Base-by-base conservation (phyloP, 2,113 vertebrate genomes). In the Etia nguti region DNA sequence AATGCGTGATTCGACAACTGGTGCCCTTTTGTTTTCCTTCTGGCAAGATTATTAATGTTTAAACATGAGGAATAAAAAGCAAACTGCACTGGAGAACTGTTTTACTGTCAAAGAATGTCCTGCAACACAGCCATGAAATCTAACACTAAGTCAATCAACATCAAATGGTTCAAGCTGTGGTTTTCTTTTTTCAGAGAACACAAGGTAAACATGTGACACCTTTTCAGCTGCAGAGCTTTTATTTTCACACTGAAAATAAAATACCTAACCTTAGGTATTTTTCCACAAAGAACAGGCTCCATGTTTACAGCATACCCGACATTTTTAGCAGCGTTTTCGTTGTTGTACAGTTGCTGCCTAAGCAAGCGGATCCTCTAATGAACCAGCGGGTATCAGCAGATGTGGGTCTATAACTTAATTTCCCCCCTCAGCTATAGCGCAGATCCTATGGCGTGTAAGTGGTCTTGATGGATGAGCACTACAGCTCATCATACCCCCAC, bases 391-490 rank as follows among this genome's bases (percentile, higher is more conserved):
- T 96, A 96, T 94, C 95, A 95, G 94, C 95, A 95, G 96, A 94
- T 91, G 93, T 94, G 94, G 94, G 94, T 89, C 94, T 94, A 89
- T 95, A 97, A 97, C 95, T 84, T 89, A 91, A 97, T 96, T 96
- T 95, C 81, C 85, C 92, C 91, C 89, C 92, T 91, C 95, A 92
- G 93, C 94, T 95, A 93, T 93, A 94, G 91, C 95, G 94, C 92
- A 92, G 96, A 96, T 97, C 95, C 95, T 96, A 96, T 95, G 95
- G 95, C 93, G 88, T 91, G 90, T 96, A 96, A 96, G 95, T 96
- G 96, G 94, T 93, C 92, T 92, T 96, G 96, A 97, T 97, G 94
- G 96, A 96, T 97, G 96, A 95, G 94, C 88, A 80, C 85, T 82
- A 82, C 83, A 83, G 93, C 92, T 95, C 93, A 94, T 95, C 92